Base-by-base conservation (phyloP, 2,888 invertebrate species). In the Lasioglossum figueresi region DNA sequence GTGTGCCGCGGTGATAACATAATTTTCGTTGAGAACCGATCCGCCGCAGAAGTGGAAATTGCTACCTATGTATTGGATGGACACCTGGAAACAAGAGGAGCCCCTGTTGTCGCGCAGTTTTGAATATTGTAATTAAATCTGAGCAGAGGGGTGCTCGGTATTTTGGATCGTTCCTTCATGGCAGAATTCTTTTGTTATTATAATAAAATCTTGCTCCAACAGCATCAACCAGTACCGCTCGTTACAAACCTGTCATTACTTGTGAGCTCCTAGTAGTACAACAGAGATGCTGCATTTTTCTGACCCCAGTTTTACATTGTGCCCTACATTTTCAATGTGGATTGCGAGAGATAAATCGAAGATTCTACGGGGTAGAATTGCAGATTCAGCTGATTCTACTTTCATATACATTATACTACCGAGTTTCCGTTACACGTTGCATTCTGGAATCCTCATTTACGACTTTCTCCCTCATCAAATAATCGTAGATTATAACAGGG, bases 31-130 rank as follows among this genome's bases (percentile, higher is more conserved):
- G 10, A 92, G 77, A 2, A 93, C 52, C 23, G 92, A 91, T 10
- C 93, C 93, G n/a, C 93, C 93, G 68, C 93, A 93, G 72, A 93
- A 93, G 74, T 92, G 93, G 68, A 89, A 91, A 16, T 73, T 45
- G 72, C 40, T 59, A 0, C 0, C 1, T 14, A 0, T 34, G 0
- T 37, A 37, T 86, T 93, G 93, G 31, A 93, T 86, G 6, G 93
- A 93, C 45, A 92, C 91, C 92, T 92, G 40, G 16, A 12, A 37
- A 81, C 43, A 19, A 59, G 37, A 12, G 14, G 10, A 19, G 4
- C 10, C 34, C 23, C 56, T 37, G 37, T 52, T 37, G n/a, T 37
- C 23, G 23, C 40, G 43, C 10, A 75, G 6, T 66, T 34, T 19
- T 6, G 8, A 16, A 66, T 66, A 34, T 34, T 34, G 34, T 66